Evolutionary conservation across 2,797 vertebrate species (phyloP).

Genomic region (Leptatherina wallacei): DNA sequence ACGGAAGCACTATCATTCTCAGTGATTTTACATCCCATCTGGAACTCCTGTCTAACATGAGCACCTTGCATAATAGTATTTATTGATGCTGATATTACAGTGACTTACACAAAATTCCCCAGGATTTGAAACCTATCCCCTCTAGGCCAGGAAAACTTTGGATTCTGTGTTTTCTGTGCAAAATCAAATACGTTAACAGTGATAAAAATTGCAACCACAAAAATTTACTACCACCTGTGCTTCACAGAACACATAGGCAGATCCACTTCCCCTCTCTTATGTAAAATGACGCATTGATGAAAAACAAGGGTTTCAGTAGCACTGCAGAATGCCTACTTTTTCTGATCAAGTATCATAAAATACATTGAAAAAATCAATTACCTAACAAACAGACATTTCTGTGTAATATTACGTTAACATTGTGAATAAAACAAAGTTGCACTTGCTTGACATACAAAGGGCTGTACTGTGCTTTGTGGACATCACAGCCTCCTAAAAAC

Average conservation of each 20-base stretch:
- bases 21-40: neutral
- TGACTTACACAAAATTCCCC: no score
- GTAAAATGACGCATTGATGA: neutral
- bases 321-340: neutral
- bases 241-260: neutral
- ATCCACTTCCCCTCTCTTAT: no score
- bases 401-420: no score
- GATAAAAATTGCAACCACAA: slow-evolving; percentile 1
- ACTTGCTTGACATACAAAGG: neutral
- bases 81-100: neutral
- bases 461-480: neutral
- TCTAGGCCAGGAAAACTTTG: no score
- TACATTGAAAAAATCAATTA: neutral
- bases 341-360: neutral
- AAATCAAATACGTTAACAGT: neutral
- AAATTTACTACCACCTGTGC: neutral
- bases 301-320: neutral
- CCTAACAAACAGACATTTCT: no score
- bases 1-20: neutral
- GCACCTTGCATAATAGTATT: neutral
- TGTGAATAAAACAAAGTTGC: neutral
- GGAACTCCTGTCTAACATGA: neutral
- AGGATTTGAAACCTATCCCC: no score
- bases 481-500: slow-evolving; percentile 1
- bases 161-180: no score